Evolutionary conservation across 2,113 vertebrate genomes (phyloP), one percentile per base, ranked within the genome.

Genomic region (Ellobius talpinus): DNA sequence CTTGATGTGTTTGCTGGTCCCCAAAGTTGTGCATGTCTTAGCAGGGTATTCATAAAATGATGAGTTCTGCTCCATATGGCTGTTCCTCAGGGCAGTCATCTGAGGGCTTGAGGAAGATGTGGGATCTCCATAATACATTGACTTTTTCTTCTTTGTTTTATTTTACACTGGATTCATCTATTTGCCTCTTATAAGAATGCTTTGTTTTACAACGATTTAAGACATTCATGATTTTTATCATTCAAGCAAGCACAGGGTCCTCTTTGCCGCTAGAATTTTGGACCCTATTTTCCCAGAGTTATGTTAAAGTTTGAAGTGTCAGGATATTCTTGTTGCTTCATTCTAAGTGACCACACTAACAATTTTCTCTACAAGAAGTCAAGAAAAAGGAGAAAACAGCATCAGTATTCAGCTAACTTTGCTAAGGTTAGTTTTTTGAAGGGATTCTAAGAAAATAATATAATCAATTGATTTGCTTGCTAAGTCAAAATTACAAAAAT

Each of bases 21-120:
- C 94, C 17, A 89, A 96, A 96, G 96, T 90, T 92, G 77, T 82
- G 29, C 52, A 70, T 94, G 90, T 92, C 89, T 97, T 95, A 96
- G 96, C 77, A 89, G 90, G 91, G 55, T 95, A 89, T 97, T 96
- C 96, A 95, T 65, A 91, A 90, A 93, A 81, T 42, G 24, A 76
- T 92, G 45, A 96, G 92, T 82, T 87, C 66, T 93, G 78, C 65
- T 42, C 94, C 79, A 78, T 47, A 77, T 85, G 90, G 77, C 58
- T 93, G 85, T 82, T 95, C 77, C 92, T 94, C 66, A 90, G 95
- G 72, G 86, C 96, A 93, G 88, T 91, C 7, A 2, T 96, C 84
- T 68, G 0, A 19, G 33, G 42, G 50, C 63, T 94, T 55, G 70
- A 52, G 72, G 29, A 70, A 42, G 13, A 63, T 74, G 78, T 33